phyloP scores from a whole-genome alignment of 2,797 vertebrate genomes.

The Babyrousa celebensis region DNA sequence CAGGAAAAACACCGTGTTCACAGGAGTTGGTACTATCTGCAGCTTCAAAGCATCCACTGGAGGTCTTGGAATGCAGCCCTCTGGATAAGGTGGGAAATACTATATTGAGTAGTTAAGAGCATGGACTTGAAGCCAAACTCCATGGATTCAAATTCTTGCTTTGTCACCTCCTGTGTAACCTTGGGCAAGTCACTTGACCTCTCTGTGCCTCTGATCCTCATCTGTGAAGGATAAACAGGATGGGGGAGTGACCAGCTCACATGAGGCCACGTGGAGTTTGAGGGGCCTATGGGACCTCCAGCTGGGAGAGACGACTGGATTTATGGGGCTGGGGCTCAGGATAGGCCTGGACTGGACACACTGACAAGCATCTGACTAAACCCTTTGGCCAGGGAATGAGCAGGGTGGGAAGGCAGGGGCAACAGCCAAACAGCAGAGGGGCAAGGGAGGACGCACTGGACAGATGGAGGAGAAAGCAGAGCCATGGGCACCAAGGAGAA shows the following conservation, averaged over 20 bases:
- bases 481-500: background rate
- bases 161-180: background rate
- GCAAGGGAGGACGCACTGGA: background rate
- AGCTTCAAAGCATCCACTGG: background rate
- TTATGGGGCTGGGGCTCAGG: background rate
- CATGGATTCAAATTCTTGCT: background rate
- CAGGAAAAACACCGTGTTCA: background rate
- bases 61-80: background rate
- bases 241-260: background rate
- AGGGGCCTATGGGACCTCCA: background rate
- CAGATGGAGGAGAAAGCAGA: background rate
- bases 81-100: background rate
- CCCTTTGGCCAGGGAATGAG: background rate
- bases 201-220: background rate
- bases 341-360: background rate
- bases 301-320: background rate
- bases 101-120: background rate
- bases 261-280: background rate
- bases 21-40: background rate
- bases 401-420: background rate
- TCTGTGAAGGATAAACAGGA: background rate
- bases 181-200: background rate
- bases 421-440: background rate
- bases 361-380: background rate
- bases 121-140: background rate